Conservation (phyloP, 2,797 vertebrate genomes). For the Myotis vivesi region DNA sequence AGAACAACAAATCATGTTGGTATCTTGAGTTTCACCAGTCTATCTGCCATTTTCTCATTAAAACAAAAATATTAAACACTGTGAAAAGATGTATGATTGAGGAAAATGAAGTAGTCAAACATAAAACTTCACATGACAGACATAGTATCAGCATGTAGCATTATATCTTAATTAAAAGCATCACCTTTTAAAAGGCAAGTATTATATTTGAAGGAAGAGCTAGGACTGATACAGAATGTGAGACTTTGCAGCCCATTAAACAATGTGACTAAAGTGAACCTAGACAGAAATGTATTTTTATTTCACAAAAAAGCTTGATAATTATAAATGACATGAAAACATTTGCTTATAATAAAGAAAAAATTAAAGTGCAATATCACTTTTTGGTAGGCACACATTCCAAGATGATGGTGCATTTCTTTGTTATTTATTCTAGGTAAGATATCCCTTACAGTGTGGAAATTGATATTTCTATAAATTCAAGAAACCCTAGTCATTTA, state of each 20-base stretch:
- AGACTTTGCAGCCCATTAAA: not conserved
- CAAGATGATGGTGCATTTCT: not conserved
- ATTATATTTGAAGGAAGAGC: not conserved
- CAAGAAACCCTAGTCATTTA: not conserved
- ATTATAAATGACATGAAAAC: not conserved
- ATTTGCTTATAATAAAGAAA: not conserved
- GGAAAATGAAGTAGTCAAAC: not conserved
- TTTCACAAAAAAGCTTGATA: not conserved
- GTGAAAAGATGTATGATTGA: not conserved
- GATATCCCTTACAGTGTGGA: not conserved
- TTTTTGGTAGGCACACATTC: not conserved
- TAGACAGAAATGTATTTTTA: not conserved
- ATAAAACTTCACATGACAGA: not conserved
- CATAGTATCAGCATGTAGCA: not conserved
- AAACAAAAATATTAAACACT: constrained; percentile 48
- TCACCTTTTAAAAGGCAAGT: not conserved
- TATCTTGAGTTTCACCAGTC: constrained; percentile 59
- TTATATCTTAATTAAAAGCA: constrained; percentile 10
- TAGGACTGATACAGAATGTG: not conserved
- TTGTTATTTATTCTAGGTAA: not conserved
- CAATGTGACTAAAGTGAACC: not conserved
- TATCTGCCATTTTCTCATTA: constrained; percentile 57
- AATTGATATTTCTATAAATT: constrained; percentile 2
- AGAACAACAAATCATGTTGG: constrained; percentile 40
- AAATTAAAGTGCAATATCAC: not conserved